Percentiles rank a stretch among this genome's conserved stretches.
Evolutionary conservation across 2,888 invertebrate genomes (phyloP).

Genomic region (Drosophila robusta): DNA sequence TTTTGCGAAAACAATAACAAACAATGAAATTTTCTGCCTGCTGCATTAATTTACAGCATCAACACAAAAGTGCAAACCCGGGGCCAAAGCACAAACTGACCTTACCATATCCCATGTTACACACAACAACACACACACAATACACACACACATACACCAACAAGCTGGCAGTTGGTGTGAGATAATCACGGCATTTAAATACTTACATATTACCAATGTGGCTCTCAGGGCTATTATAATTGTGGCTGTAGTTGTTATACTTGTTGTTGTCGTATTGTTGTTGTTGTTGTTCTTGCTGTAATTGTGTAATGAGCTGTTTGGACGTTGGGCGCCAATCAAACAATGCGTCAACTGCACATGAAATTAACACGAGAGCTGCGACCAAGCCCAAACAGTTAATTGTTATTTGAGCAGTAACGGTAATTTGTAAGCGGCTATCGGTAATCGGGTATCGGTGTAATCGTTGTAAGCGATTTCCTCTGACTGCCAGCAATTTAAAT

Average conservation of each 20-base stretch:
- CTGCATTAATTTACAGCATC: conserved; percentile 49
- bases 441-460: conserved; percentile 1
- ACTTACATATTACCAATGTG: conserved; percentile 45
- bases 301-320: conserved; percentile 62
- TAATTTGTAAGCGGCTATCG: conserved; percentile 28
- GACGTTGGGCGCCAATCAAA: conserved; percentile 39
- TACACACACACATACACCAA: not conserved
- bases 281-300: conserved; percentile 34
- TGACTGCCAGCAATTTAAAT: no score
- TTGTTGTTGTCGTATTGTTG: conserved; percentile 26
- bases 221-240: conserved; percentile 30
- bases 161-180: conserved; percentile 29
- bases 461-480: no score
- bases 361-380: conserved; percentile 45
- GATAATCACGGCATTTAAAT: conserved; percentile 65
- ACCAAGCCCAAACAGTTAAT: conserved; percentile 40
- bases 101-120: conserved; percentile 6
- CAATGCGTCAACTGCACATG: conserved; percentile 39
- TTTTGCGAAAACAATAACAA: conserved; percentile 61
- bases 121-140: not conserved
- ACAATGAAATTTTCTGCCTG: conserved; percentile 51
- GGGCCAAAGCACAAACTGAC: conserved; percentile 14
- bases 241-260: conserved; percentile 11
- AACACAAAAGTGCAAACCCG: conserved; percentile 37
- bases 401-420: conserved; percentile 36